These are phyloP conservation scores for Sphaerophoria taeniata DNA, from an alignment of 2,888 invertebrate genomes.

Conservation along the genomic window DNA sequence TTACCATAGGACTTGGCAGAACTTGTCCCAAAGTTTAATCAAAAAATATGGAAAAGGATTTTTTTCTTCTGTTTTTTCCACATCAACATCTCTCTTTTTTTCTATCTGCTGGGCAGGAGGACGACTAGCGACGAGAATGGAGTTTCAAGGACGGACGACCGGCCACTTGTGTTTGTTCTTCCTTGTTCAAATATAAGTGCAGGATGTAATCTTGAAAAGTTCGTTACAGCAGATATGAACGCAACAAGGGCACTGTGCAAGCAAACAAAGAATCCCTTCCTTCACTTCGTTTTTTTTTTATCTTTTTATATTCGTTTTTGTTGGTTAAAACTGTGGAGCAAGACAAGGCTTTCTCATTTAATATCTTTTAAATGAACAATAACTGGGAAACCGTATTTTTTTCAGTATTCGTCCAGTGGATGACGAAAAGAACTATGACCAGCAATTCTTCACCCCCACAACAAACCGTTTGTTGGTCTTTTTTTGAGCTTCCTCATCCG, in stretches of 20 bases:
- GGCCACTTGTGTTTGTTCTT: constrained; percentile 50
- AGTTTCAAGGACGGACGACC: background rate
- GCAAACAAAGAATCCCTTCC: constrained; percentile 37
- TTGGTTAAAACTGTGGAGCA: background rate
- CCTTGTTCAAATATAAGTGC: constrained; percentile 42
- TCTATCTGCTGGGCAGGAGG: no score
- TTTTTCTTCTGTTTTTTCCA: constrained; percentile 8
- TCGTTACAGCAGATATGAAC: constrained; percentile 58
- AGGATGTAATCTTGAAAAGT: constrained; percentile 65
- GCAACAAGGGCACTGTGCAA: constrained; percentile 47
- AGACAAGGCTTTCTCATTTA: constrained; percentile 44
- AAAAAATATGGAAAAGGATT: constrained; percentile 39
- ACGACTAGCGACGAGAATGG: no score
- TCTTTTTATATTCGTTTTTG: constrained; percentile 6
- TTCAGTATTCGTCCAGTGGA: background rate
- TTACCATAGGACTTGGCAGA: constrained; percentile 10
- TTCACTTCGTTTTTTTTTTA: background rate
- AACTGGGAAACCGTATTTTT: constrained; percentile 38
- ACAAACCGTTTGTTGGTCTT: background rate
- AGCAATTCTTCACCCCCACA: background rate
- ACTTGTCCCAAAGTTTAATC: constrained; percentile 33
- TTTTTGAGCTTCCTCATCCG: constrained; percentile 5
- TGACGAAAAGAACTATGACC: background rate
- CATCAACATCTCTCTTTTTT: constrained; percentile 9
- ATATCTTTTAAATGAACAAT: constrained; percentile 64